These are phyloP conservation scores for Capitulum mitella DNA, from an alignment of 2,888 invertebrate genomes.

Conservation along the genomic window DNA sequence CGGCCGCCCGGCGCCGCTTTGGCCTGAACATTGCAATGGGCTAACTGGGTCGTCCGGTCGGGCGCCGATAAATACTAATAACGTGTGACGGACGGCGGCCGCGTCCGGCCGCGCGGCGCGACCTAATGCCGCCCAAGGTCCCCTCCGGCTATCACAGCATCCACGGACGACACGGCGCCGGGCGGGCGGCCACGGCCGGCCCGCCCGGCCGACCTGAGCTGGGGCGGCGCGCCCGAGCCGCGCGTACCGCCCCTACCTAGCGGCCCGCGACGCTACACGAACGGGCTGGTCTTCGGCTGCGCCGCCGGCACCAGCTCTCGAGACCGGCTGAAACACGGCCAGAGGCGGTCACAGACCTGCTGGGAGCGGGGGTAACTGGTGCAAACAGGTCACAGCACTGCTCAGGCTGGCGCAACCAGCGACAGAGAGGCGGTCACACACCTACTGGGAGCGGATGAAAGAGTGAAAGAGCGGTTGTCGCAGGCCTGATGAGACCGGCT, in stretches of 20 bases:
- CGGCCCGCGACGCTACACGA: not conserved
- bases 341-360: not conserved
- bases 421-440: no score
- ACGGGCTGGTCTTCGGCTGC: slow-evolving; percentile 11
- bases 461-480: no score
- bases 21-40: not conserved
- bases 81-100: not conserved
- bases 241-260: not conserved
- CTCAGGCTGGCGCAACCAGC: no score
- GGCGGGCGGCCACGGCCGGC: no score
- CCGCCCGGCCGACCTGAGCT: not conserved
- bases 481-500: no score
- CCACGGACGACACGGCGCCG: not conserved
- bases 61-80: not conserved
- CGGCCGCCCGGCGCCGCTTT: not conserved
- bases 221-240: not conserved
- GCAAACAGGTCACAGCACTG: no score
- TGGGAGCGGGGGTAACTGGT: no score
- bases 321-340: slow-evolving; percentile 7
- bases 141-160: slow-evolving; percentile 9
- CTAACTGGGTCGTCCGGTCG: not conserved
- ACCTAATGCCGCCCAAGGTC: not conserved
- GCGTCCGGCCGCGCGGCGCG: not conserved
- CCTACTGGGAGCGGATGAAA: no score
- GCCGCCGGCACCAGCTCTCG: not conserved